Base-by-base conservation (phyloP, 1,140 invertebrate genomes). In the Zaprionus ornatus region DNA sequence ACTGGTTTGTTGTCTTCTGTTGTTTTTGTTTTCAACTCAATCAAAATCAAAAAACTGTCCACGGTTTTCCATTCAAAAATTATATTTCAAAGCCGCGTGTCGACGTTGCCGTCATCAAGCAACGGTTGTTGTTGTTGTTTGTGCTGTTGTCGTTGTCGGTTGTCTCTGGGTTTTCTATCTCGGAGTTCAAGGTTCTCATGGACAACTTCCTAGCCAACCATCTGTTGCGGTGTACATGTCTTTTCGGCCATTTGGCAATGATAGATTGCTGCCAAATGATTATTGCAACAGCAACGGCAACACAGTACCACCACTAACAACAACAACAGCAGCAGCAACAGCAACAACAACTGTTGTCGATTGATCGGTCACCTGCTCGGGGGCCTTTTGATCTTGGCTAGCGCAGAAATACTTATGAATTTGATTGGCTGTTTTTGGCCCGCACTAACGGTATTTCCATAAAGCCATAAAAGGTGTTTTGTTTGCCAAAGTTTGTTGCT, bases 241-340 rank as follows among this genome's bases (percentile, higher is more conserved):
- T 74, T 62, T 79, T 62, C 67, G 77, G 76, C 56, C 65, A 68
- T 62, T 71, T 72, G 74, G 74, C 80, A 87, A 88, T 88, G 85
- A 87, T 87, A 74, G 83, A 87, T 87, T 62, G 82, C 79, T 80
- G 78, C 79, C 80, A 80, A 82, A 82, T 87, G 83, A 80, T 79
- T 83, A 65, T 70, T 86, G 82, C 82, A 81, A 68, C 45, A 74
- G 54, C 54, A 67, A 42, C 57, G 32, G 62, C 50, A 67, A 67
- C 72, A 60, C 64, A 77, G 61, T 65, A 65, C 54, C 50, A 50
- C 69, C 64, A 61, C 63, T 59, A 60, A 65, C 68, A 65, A 59
- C 60, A 50, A 77, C 64, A 61, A 66, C 61, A 59, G 62, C 62
- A 73, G 48, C 37, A 65, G 35, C 57, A 40, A 70, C 62, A 66